Evolutionary conservation across 1,140 invertebrate genomes (phyloP).

Genomic region (Subanguina moxae): DNA sequence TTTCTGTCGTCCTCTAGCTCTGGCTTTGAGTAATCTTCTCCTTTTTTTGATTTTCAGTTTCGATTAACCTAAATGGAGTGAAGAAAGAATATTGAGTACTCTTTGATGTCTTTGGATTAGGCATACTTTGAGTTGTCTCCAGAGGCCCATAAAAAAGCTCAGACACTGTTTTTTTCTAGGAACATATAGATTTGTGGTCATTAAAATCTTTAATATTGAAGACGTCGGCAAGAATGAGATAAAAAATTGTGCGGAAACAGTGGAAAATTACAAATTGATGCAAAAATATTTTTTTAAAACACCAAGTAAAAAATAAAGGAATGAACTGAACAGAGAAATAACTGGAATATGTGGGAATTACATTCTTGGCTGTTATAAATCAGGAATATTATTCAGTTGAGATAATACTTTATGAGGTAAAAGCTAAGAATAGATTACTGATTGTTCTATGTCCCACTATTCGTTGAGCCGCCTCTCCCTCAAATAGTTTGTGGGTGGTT

Average conservation of each 20-base stretch:
- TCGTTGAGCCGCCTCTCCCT: neutral
- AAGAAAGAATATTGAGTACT: neutral
- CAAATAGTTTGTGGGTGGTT: neutral
- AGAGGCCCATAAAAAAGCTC: no score
- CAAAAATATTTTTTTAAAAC: constrained; percentile 2
- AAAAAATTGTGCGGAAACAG: neutral
- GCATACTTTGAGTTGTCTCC: no score
- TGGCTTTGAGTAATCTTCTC: no score
- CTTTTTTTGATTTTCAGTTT: no score
- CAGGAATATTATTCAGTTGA: neutral
- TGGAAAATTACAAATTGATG: neutral
- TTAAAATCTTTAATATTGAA: neutral
- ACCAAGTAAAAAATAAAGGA: no score
- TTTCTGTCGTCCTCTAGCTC: no score
- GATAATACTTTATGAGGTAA: neutral
- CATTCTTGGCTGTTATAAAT: no score
- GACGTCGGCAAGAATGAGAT: neutral
- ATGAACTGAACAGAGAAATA: no score
- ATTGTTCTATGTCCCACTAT: neutral
- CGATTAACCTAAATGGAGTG: no score
- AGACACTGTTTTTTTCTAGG: no score
- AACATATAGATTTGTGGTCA: no score
- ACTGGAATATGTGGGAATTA: no score
- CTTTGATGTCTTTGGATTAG: neutral
- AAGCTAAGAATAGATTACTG: neutral